A percentile compares a stretch with the other conserved stretches of the same genome.
Conservation (phyloP, 2,113 vertebrate genomes). For the Grammomys surdaster region DNA sequence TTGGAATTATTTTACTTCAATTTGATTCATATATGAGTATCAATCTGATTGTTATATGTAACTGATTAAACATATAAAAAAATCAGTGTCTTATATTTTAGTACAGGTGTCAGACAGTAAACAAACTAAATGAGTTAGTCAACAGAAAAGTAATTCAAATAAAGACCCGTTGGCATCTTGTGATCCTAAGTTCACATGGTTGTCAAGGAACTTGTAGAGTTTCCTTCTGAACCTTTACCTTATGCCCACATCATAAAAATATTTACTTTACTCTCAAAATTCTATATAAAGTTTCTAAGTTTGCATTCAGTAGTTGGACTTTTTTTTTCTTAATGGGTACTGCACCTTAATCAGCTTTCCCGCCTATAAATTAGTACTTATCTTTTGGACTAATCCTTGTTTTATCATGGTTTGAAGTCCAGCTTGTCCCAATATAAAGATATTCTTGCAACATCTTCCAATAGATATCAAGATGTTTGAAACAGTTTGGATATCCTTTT, state of each 20-base stretch:
- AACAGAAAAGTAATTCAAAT: constrained; percentile 49
- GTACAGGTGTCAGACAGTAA: background rate
- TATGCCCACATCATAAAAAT: background rate
- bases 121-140: background rate
- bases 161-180: background rate
- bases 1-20: constrained; percentile 51
- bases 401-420: constrained; percentile 90
- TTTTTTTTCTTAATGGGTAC: constrained; percentile 17
- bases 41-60: background rate
- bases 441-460: constrained; percentile 88
- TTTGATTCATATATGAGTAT: constrained; percentile 28
- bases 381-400: constrained; percentile 93
- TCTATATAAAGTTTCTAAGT: constrained; percentile 16
- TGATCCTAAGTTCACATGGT: background rate
- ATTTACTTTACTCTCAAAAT: background rate
- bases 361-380: constrained; percentile 87
- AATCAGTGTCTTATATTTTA: background rate
- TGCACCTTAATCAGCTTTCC: background rate
- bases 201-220: background rate
- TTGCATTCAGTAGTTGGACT: constrained; percentile 18
- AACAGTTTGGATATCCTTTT: constrained; percentile 86
- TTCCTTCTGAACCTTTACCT: constrained; percentile 22
- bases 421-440: constrained; percentile 88
- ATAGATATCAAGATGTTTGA: constrained; percentile 88
- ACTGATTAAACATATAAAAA: constrained; percentile 49